Percentiles rank a stretch among this genome's conserved stretches.
Evolutionary conservation across 1,140 invertebrate species (phyloP).

Genomic region (Pectinophora gossypiella): DNA sequence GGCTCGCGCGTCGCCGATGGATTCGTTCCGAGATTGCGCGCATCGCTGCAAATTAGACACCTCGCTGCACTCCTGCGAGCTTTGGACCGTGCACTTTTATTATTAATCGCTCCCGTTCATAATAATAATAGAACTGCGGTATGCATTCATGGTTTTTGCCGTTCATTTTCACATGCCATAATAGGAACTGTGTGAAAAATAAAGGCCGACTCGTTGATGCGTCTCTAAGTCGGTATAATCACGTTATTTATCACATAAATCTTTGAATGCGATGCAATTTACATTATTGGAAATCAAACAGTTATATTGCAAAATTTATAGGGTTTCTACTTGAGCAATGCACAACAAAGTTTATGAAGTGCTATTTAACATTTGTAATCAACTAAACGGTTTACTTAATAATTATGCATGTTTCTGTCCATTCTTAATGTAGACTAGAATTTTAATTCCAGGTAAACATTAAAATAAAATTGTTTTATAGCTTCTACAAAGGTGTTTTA

Average conservation of each 20-base stretch:
- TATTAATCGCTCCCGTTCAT: not conserved
- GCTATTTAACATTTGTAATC: too few species aligned
- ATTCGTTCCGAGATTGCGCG: conserved; percentile 48
- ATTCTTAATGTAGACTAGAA: too few species aligned
- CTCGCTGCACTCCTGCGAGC: conserved; percentile 19
- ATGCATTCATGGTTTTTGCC: not conserved
- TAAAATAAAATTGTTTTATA: not conserved
- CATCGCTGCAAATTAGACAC: conserved; percentile 27
- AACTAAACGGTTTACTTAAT: too few species aligned
- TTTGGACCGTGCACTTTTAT: conserved; percentile 3
- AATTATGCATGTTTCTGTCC: too few species aligned
- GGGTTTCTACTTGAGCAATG: too few species aligned
- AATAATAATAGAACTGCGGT: not conserved
- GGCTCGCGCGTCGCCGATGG: conserved; percentile 42
- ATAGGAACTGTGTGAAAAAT: not conserved
- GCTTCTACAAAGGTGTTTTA: conserved; percentile 22
- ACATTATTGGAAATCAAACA: too few species aligned
- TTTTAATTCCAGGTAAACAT: not conserved
- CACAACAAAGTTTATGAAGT: too few species aligned
- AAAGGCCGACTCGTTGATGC: not conserved
- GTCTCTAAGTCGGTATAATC: not conserved
- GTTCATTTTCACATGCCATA: not conserved
- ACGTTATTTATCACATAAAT: too few species aligned
- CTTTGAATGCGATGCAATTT: too few species aligned
- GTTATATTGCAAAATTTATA: too few species aligned